phyloP scores from a whole-genome alignment of 1,140 invertebrate genomes.

The Danaus melanippus region DNA sequence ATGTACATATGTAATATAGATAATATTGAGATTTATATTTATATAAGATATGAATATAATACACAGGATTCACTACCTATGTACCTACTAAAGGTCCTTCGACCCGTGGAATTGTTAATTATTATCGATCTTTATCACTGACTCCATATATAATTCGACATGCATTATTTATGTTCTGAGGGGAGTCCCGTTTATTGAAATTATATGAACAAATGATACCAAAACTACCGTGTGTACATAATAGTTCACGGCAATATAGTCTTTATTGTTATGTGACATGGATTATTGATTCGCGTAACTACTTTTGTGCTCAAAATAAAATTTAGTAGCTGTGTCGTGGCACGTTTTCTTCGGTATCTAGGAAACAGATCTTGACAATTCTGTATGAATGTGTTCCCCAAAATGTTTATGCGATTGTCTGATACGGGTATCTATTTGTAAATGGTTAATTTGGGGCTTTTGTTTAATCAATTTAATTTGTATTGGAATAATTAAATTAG shows the following conservation, averaged over 20 bases:
- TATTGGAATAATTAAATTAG: slow-evolving; percentile 4
- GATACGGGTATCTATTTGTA: slow-evolving; percentile 34
- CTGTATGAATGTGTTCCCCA: slow-evolving; percentile 23
- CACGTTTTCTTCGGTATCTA: slow-evolving; percentile 26
- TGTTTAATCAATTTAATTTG: slow-evolving; percentile 12
- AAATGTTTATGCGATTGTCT: slow-evolving; percentile 26
- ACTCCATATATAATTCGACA: slow-evolving; percentile 49
- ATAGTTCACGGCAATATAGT: slow-evolving; percentile 9
- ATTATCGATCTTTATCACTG: slow-evolving; percentile 52
- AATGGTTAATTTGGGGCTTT: slow-evolving; percentile 27
- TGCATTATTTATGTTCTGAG: slow-evolving; percentile 57
- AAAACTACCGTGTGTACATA: slow-evolving; percentile 12
- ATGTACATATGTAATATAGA: too few species aligned
- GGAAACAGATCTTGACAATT: slow-evolving; percentile 34
- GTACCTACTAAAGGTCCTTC: slow-evolving; percentile 1
- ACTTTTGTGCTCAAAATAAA: background rate
- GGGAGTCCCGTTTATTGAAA: slow-evolving; percentile 54
- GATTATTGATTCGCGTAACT: slow-evolving; percentile 1
- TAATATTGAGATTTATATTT: too few species aligned
- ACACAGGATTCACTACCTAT: background rate
- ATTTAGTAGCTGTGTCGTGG: slow-evolving; percentile 6
- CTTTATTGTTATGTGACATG: slow-evolving; percentile 3
- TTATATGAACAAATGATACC: slow-evolving; percentile 42
- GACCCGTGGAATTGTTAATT: slow-evolving; percentile 31
- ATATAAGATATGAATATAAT: background rate